Base-by-base conservation (phyloP, 2,113 vertebrate species). In the Narcine bancroftii region DNA sequence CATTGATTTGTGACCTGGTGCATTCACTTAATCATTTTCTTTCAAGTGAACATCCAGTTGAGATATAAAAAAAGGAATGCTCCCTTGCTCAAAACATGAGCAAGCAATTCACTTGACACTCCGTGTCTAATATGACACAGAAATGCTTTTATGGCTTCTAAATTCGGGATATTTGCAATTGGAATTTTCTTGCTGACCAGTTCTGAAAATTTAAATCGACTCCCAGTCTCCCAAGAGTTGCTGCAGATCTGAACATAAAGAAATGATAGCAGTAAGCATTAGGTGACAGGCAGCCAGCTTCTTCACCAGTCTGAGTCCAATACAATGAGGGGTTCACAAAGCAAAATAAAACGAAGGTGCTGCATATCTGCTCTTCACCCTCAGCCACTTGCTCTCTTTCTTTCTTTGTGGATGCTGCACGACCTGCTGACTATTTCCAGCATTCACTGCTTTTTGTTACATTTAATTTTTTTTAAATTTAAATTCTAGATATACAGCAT, bases 21-120 rank as follows among this genome's bases (percentile, higher is more conserved):
- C 89, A 65, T 91, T 71, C 89, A 47, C 89, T 71, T 91, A 91
- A 91, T 66, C 63, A 91, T 66, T 91, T n/a, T 91, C 89, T 71
- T 91, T 91, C 63, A 91, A 91, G 89, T 66, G 85, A 19, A 29
- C 65, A 60, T 66, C 85, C 63, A 45, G 85, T 69, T 69, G 65
- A 91, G 89, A 91, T 39, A 15, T 47, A 71, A 39, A 71, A 71
- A 69, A 42, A 6, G 42, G 45, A 71, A 29, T 91, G 36, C 15
- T 11, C 42, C 60, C 39, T 42, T 69, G 60, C 65, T 33, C 24
- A 47, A 69, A 91, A 69, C 89, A 4, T 26, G 89, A 60, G 24
- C 65, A 91, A 47, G 89, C 89, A 45, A 42, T 91, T 91, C 63
- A 69, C 45, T 91, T 29, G 39, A 91, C 71, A 69, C 13, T 45